These are phyloP conservation scores for Sinopyrophorus schimmeli DNA, from an alignment of 2,888 invertebrate genomes.

Conservation along the genomic window DNA sequence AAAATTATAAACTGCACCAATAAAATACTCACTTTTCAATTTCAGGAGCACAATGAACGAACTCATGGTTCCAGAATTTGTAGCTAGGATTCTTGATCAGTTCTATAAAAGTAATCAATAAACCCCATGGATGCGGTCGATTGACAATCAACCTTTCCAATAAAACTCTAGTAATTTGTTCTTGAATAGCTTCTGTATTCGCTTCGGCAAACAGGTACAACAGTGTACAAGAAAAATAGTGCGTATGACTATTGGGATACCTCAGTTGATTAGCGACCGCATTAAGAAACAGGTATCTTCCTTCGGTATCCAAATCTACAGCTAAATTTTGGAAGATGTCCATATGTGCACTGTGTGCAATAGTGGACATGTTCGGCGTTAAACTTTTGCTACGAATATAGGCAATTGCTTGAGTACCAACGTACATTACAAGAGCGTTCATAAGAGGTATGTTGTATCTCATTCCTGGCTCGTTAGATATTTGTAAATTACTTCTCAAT, in stretches of 20 bases:
- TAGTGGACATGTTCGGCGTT: constrained; percentile 95
- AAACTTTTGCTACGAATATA: constrained; percentile 89
- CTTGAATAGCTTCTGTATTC: constrained; percentile 96
- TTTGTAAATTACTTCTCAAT: constrained; percentile 86
- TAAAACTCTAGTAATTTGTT: constrained; percentile 95
- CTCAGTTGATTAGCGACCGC: constrained; percentile 98
- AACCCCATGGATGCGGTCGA: constrained; percentile 98
- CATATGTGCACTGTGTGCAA: constrained; percentile 98
- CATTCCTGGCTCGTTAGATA: constrained; percentile 84
- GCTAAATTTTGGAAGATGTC: constrained; percentile 99
- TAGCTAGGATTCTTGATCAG: constrained; percentile 97
- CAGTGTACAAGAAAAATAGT: constrained; percentile 98
- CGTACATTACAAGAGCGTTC: constrained; percentile 97
- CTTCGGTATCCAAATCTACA: constrained; percentile 97
- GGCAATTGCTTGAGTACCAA: constrained; percentile 94
- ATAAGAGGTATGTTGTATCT: constrained; percentile 94
- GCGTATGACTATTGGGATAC: constrained; percentile 99
- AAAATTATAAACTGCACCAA: neutral
- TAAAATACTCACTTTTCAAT: constrained; percentile 87
- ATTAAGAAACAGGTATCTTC: constrained; percentile 95
- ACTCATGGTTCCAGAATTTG: constrained; percentile 99
- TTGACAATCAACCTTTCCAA: constrained; percentile 97
- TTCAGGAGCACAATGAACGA: constrained; percentile 99
- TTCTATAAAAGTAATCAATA: constrained; percentile 98
- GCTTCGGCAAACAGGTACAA: constrained; percentile 97